Conservation (phyloP, 2,113 vertebrate species). For the Zonotrichia leucophrys region DNA sequence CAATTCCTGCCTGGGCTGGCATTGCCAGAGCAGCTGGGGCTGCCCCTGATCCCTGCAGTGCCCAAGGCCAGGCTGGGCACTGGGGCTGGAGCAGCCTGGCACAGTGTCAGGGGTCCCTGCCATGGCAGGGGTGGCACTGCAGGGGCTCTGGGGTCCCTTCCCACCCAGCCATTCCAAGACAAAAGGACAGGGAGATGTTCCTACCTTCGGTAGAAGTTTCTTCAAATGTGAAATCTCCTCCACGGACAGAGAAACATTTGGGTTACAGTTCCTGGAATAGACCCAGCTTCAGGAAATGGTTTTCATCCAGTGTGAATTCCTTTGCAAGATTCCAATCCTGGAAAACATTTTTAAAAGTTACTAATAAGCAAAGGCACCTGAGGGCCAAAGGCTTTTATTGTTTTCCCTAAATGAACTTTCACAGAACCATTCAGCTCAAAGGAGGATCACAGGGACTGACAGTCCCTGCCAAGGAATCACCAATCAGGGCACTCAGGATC, state of each 20-base stretch:
- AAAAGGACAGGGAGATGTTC: neutral
- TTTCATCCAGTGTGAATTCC: conserved; percentile 74
- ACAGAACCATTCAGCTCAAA: neutral
- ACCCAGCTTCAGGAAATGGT: conserved; percentile 64
- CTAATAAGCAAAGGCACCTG: neutral
- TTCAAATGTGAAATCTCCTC: conserved; percentile 77
- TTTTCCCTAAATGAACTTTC: neutral
- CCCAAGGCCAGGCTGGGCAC: neutral
- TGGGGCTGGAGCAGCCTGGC: neutral
- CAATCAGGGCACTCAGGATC: fast-evolving
- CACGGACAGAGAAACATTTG: conserved; percentile 86
- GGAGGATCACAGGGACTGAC: fast-evolving
- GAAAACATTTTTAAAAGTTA: neutral
- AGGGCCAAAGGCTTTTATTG: neutral
- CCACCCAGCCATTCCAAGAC: neutral
- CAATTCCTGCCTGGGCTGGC: neutral
- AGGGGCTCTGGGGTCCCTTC: neutral
- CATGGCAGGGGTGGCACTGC: neutral
- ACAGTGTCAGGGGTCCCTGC: neutral
- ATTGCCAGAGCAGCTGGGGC: neutral
- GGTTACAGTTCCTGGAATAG: conserved; percentile 78
- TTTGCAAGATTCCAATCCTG: conserved; percentile 24
- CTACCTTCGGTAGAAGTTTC: conserved; percentile 60
- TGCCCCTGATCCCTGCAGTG: neutral
- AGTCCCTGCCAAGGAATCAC: neutral